Conservation (phyloP, 2,888 invertebrate genomes). For the Acrocyrtus sp. region DNA sequence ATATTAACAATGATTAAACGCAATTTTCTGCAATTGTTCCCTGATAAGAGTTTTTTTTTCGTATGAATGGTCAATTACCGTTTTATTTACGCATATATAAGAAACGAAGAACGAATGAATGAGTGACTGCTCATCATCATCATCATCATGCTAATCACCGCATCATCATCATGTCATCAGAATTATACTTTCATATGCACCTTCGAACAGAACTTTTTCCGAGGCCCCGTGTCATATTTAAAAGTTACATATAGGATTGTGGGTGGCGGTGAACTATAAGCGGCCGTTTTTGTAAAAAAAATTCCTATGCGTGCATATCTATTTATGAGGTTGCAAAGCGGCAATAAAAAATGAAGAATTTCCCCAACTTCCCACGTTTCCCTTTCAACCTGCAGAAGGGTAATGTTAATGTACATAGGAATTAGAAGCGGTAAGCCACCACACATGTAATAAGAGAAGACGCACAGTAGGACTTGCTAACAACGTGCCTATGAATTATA, state of each 20-base stretch:
- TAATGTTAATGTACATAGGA: neutral
- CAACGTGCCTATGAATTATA: no score
- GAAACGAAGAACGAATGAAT: neutral
- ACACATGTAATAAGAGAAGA: no score
- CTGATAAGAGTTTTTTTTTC: constrained; percentile 19
- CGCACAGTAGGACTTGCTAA: no score
- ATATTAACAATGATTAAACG: constrained; percentile 34
- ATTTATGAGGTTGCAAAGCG: neutral
- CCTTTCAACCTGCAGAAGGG: neutral
- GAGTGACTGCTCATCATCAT: neutral
- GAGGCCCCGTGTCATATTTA: neutral
- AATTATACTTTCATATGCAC: no score
- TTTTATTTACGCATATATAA: no score
- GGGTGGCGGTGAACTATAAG: constrained; percentile 8
- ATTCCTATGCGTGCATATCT: neutral
- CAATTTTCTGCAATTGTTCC: constrained; percentile 35
- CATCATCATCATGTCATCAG: no score
- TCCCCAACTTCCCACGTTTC: neutral
- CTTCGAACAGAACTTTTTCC: neutral
- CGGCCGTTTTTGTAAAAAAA: no score
- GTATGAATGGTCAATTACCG: neutral
- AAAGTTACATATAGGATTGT: neutral
- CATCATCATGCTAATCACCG: no score
- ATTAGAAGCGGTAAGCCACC: no score
- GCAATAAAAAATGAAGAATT: neutral